phyloP scores from a whole-genome alignment of 2,113 vertebrate species.

The Sander lucioperca region DNA sequence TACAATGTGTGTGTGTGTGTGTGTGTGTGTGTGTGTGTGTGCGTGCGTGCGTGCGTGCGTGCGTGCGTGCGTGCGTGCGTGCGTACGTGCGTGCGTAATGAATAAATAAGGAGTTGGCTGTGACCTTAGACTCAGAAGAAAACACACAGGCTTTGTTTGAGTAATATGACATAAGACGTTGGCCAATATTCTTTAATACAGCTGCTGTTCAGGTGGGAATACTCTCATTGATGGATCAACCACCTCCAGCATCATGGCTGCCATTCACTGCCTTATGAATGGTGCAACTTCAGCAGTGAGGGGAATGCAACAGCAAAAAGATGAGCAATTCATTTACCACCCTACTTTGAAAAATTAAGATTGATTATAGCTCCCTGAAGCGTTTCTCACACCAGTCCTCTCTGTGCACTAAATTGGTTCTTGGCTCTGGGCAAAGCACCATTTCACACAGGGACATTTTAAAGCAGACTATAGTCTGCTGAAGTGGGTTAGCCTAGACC shows the following conservation, averaged over 20 bases:
- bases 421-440: conserved; percentile 36
- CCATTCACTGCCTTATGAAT: conserved; percentile 18
- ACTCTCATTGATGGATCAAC: conserved; percentile 16
- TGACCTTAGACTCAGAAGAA: neutral
- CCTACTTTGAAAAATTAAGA: conserved; percentile 63
- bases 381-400: conserved; percentile 12
- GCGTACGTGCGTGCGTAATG: neutral
- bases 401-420: conserved; percentile 35
- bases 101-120: neutral
- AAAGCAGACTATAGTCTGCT: conserved; percentile 37
- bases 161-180: neutral
- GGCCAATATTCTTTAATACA: neutral
- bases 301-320: conserved; percentile 27
- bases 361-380: conserved; percentile 60
- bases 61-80: too few species aligned
- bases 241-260: neutral
- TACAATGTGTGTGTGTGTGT: conserved; percentile 7
- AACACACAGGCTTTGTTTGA: neutral
- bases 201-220: conserved; percentile 5
- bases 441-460: conserved; percentile 49
- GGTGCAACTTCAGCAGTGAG: conserved; percentile 37
- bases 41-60: neutral
- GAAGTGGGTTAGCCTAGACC: conserved; percentile 39
- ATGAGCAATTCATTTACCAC: conserved; percentile 48
- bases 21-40: neutral